These are phyloP conservation scores for Nestor notabilis DNA, from an alignment of 2,113 vertebrate species.

Conservation along the genomic window DNA sequence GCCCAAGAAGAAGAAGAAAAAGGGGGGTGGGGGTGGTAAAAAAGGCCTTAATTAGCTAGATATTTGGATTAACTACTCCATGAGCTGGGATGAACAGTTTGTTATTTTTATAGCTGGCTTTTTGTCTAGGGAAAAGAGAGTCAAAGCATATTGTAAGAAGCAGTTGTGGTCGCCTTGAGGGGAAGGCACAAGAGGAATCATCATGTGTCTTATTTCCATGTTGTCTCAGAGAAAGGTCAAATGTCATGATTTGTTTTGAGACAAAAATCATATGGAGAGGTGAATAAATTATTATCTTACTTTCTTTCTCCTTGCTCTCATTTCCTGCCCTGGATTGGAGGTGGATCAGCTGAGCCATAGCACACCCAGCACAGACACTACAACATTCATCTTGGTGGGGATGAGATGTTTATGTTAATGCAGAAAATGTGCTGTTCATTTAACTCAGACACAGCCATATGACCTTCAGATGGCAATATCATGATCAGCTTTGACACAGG, in stretches of 20 bases:
- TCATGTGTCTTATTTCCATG: neutral
- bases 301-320: conserved; percentile 17
- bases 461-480: conserved; percentile 41
- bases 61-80: neutral
- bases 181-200: neutral
- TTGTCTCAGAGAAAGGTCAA: conserved; percentile 26
- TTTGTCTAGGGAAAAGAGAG: neutral
- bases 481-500: neutral
- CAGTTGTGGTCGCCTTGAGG: neutral
- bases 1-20: neutral
- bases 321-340: conserved; percentile 39
- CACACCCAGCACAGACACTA: neutral
- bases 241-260: conserved; percentile 25
- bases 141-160: neutral
- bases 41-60: neutral
- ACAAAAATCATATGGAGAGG: neutral
- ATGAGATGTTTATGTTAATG: neutral
- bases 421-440: conserved; percentile 34
- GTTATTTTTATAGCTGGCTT: neutral
- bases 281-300: conserved; percentile 22
- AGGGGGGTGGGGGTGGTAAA: accelerated
- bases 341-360: conserved; percentile 5
- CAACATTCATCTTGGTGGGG: conserved; percentile 5
- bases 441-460: conserved; percentile 24
- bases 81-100: neutral